phyloP scores from a whole-genome alignment of 2,797 vertebrate species.

The Galagoides demidoff region DNA sequence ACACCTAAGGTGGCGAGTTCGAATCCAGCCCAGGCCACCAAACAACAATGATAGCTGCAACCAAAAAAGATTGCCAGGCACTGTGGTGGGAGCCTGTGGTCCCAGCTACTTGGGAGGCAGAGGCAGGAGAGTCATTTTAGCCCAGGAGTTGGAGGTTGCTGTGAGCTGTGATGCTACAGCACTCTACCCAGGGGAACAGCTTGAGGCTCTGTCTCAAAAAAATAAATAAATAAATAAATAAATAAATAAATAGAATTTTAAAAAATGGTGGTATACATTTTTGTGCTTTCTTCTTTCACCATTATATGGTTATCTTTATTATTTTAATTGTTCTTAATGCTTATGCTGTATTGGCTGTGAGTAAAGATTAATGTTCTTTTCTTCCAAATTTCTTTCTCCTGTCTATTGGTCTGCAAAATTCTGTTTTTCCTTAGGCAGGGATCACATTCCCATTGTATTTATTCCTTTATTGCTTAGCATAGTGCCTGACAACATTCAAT shows the following conservation, averaged over 20 bases:
- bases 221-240: slow-evolving; percentile 4
- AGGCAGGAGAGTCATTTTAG: too few species aligned
- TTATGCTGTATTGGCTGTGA: neutral
- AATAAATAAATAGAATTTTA: slow-evolving; percentile 3
- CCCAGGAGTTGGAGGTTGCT: too few species aligned
- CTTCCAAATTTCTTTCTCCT: neutral
- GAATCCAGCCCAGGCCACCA: too few species aligned
- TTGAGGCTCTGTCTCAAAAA: neutral
- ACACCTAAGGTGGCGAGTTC: too few species aligned
- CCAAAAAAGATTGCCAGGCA: too few species aligned
- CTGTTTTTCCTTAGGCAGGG: neutral
- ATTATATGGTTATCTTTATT: neutral
- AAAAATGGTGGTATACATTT: neutral
- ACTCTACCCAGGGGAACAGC: too few species aligned
- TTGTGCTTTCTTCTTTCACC: neutral
- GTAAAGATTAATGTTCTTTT: neutral
- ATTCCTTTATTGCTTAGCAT: neutral
- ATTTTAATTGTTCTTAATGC: neutral
- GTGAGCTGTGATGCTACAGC: too few species aligned
- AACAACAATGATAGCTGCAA: too few species aligned
- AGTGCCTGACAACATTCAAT: neutral
- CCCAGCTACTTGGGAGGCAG: too few species aligned
- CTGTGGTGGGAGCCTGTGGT: too few species aligned
- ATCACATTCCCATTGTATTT: neutral
- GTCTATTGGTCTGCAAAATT: neutral